Conservation (phyloP, 2,797 vertebrate genomes). For the Bucorvus abyssinicus region DNA sequence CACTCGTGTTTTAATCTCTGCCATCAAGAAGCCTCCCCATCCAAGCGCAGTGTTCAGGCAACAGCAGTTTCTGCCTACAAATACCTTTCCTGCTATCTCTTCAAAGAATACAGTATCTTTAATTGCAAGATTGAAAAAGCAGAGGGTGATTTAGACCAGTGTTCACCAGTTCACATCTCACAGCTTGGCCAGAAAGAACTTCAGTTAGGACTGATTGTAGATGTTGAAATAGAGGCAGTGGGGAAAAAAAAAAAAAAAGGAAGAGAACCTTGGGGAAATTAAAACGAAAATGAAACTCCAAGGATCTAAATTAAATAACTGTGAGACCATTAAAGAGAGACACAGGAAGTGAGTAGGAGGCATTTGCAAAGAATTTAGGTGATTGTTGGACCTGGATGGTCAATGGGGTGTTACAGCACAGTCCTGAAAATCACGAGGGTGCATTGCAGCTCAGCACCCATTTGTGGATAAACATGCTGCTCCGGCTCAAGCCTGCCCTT, state of each 20-base stretch:
- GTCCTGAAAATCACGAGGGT: accelerated
- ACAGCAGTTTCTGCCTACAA: not conserved
- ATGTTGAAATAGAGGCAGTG: not conserved
- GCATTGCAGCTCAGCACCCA: not conserved
- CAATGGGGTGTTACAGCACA: not conserved
- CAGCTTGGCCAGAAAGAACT: not conserved
- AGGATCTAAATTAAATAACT: constrained; percentile 61
- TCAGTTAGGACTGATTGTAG: not conserved
- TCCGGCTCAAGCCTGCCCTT: not conserved
- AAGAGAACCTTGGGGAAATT: constrained; percentile 60
- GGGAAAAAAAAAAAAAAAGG: not conserved
- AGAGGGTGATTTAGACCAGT: not conserved
- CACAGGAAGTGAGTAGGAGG: not conserved
- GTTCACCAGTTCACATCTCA: not conserved
- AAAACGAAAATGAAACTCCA: constrained; percentile 50
- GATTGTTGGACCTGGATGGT: not conserved
- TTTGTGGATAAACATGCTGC: not conserved
- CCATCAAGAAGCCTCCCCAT: not conserved
- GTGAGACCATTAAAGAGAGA: constrained; percentile 8
- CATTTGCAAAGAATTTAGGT: not conserved
- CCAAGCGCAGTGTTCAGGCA: not conserved
- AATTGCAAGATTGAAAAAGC: not conserved
- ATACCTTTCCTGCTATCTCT: not conserved
- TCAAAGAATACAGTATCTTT: not conserved
- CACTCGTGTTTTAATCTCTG: not conserved